These are phyloP conservation scores for Poecile atricapillus DNA, from an alignment of 2,113 vertebrate genomes.

Conservation along the genomic window DNA sequence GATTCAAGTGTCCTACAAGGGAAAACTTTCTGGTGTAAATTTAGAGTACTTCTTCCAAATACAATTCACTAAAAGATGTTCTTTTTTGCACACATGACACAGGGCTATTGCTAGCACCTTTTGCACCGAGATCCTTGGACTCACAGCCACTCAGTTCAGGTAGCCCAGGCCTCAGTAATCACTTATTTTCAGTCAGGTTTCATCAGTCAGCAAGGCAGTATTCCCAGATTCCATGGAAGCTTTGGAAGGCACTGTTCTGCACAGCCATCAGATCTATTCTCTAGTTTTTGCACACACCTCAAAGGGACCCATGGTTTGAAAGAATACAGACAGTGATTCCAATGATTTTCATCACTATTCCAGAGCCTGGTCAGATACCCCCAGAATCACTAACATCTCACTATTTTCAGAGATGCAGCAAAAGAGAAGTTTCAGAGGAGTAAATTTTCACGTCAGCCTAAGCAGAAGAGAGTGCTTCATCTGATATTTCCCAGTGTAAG, in stretches of 20 bases:
- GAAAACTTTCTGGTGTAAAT: not conserved
- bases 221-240: not conserved
- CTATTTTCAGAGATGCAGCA: not conserved
- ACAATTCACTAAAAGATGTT: not conserved
- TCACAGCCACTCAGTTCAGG: not conserved
- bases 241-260: not conserved
- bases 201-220: not conserved
- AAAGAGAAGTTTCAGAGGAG: not conserved
- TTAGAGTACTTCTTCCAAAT: not conserved
- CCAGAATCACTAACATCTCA: not conserved
- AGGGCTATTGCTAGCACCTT: not conserved
- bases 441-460: not conserved
- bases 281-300: not conserved
- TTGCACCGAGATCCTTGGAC: not conserved
- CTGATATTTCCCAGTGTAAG: not conserved
- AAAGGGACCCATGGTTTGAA: not conserved
- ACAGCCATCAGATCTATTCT: not conserved
- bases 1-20: not conserved
- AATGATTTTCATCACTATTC: not conserved
- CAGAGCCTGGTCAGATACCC: not conserved
- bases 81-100: not conserved
- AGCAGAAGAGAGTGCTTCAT: not conserved
- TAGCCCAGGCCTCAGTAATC: not conserved
- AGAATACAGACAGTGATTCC: not conserved
- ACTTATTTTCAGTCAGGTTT: not conserved